Base-by-base conservation (phyloP, 2,888 invertebrate species). In the Ichneumoninae sp. region DNA sequence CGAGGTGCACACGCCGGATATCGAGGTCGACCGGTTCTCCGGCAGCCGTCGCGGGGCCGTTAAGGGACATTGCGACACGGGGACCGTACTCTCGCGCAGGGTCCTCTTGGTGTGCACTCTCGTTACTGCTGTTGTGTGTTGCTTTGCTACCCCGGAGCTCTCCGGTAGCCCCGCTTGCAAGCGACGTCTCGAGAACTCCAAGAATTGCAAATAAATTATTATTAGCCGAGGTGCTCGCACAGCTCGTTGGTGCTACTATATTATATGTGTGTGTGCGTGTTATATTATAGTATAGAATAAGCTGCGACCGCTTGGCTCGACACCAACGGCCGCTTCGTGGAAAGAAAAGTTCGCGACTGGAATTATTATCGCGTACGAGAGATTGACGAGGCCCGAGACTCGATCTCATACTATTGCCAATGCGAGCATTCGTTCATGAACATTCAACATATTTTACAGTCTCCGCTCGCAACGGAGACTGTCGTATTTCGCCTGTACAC, bases 21-120 rank as follows among this genome's bases (percentile, higher is more conserved):
- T 90, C 93, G 93, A 93, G 93, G 93, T 92, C 93, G 92, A 92
- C 93, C 91, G 90, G 91, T 92, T 92, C 89, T 91, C 91, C 91
- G 90, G 89, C 93, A 91, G 91, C 92, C 91, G 92, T 90, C 89
- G 89, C 79, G 79, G 79, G 71, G 89, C 89, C 91, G 91, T 91
- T 92, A 92, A 91, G 91, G 92, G 93, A 90, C 89, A 91, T 92
- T 91, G 91, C 91, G 89, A 91, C 90, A 91, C 88, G 84, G 82
- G 82, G 78, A 19, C 81, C 73, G 81, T 60, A 77, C 70, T 81
- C 82, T 79, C 81, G 68, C 57, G 68, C 44, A 16, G 16, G 77
- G 73, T 26, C 22, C 69, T 60, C 47, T 74, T 10, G 36, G 40
- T n/a, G 69, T 44, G 69, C 76, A 60, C 63, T 40, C 50, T 77